phyloP scores from a whole-genome alignment of 2,797 vertebrate genomes.

The Sebastes flavidus region DNA sequence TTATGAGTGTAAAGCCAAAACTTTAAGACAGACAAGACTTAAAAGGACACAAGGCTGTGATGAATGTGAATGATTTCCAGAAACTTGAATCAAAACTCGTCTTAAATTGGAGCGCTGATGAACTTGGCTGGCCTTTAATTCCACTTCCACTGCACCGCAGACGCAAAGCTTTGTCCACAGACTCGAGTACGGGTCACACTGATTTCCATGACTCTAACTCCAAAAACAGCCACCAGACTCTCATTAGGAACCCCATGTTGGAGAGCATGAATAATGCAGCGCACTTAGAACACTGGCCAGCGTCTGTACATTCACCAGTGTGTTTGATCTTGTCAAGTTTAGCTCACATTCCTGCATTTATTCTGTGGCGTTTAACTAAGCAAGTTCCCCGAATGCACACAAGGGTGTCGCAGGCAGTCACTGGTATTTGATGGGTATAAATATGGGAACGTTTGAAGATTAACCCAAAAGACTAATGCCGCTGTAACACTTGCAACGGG shows the following conservation, averaged over 20 bases:
- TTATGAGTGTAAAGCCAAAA: conserved; percentile 11
- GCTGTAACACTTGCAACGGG: conserved; percentile 75
- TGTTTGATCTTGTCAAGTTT: conserved; percentile 87
- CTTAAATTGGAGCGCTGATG: conserved; percentile 38
- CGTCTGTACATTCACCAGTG: conserved; percentile 81
- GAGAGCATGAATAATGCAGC: conserved; percentile 86
- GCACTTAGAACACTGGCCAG: conserved; percentile 84
- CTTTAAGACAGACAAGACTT: background rate
- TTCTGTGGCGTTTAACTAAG: conserved; percentile 81
- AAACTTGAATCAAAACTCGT: conserved; percentile 40
- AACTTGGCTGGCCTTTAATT: conserved; percentile 56
- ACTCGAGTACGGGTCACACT: conserved; percentile 71
- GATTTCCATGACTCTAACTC: conserved; percentile 73
- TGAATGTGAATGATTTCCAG: conserved; percentile 30
- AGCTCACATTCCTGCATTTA: conserved; percentile 82
- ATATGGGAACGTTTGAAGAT: conserved; percentile 85
- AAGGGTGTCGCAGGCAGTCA: conserved; percentile 77
- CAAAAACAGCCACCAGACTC: conserved; percentile 83
- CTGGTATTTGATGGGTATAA: conserved; percentile 83
- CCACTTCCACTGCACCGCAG: conserved; percentile 38
- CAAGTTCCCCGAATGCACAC: conserved; percentile 78
- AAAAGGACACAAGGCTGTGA: conserved; percentile 12
- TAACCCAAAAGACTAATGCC: conserved; percentile 83
- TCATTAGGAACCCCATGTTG: conserved; percentile 85
- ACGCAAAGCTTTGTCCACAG: conserved; percentile 62